phyloP scores from a whole-genome alignment of 53 echinoderm and acorn worm species.

The Actinopyga echinites region DNA sequence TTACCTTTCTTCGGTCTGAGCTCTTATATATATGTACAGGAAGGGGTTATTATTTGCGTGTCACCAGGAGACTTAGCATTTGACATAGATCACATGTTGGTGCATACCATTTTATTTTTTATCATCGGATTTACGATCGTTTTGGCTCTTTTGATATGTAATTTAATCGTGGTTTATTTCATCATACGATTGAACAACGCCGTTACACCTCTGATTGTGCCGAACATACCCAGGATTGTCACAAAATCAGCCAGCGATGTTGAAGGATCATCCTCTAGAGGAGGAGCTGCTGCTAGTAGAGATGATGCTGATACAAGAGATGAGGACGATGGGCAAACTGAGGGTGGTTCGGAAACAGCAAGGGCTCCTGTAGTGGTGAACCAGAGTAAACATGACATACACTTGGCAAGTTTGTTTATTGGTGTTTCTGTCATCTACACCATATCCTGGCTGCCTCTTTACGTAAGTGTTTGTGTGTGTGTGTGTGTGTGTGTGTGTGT shows the following conservation, averaged over 20 bases:
- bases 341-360: no score
- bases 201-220: no score
- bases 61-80: slow-evolving; percentile 60
- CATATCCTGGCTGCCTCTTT: slow-evolving; percentile 66
- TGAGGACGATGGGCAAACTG: no score
- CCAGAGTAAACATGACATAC: slow-evolving; percentile 35
- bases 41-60: slow-evolving; percentile 39
- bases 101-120: slow-evolving; percentile 56
- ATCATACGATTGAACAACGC: slow-evolving; percentile 17
- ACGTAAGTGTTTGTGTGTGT: slow-evolving; percentile 62
- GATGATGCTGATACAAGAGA: no score
- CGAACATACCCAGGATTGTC: no score
- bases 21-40: not conserved
- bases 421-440: slow-evolving; percentile 62
- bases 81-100: slow-evolving; percentile 36
- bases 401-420: slow-evolving; percentile 44
- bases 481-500: no score
- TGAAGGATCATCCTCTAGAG: no score
- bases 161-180: slow-evolving; percentile 54
- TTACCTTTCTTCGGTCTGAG: not conserved
- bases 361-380: no score
- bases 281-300: no score
- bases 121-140: slow-evolving; percentile 52
- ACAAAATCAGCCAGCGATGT: no score
- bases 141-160: slow-evolving; percentile 50